Evolutionary conservation across 2,113 vertebrate genomes (phyloP), one percentile per base, ranked within the genome.

Genomic region (Macheiramphus alcinus): DNA sequence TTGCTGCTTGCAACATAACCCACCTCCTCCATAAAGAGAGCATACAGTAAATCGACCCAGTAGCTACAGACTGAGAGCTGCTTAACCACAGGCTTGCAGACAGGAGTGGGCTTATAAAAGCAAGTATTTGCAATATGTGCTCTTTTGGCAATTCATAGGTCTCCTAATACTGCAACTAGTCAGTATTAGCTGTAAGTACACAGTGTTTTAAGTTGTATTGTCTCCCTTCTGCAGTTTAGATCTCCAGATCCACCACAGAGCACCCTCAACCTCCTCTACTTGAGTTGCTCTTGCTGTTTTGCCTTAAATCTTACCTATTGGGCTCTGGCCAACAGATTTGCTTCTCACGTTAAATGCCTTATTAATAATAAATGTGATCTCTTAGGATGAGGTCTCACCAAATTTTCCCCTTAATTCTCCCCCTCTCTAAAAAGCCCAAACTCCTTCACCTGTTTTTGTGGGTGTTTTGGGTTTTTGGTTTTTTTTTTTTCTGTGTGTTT

Each of bases 1-100:
- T 86, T 62, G 91, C 85, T 78, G 68, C 94, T 89, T 95, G 96
- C 92, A 93, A 92, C 86, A 70, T 6, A 91, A 94, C 17, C 78
- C 84, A 71, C 21, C 94, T 92, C 83, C 88, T 67, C 73, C 94
- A 66, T 47, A 40, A 65, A 14, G 48, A 52, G 7, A 73, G 58
- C 36, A 7, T 9, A 1, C 32, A 48, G 55, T 18, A 78, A 62
- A 90, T 56, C 81, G 82, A 25, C 4, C 40, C 81, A 1, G 34
- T 18, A 89, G 80, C 63, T 66, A 53, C 59, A 62, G 74, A 42
- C 29, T 1, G 1, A 74, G 71, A 62, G 79, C 86, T 80, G 71
- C 68, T 17, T 27, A 63, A 65, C 59, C 79, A 58, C 58, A 62
- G 81, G 38, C 16, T 10, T 11, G 61, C 0, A 1, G 38, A 38